Evolutionary conservation across 2,888 invertebrate species (phyloP).

Genomic region (Alloscopus bannaensis): DNA sequence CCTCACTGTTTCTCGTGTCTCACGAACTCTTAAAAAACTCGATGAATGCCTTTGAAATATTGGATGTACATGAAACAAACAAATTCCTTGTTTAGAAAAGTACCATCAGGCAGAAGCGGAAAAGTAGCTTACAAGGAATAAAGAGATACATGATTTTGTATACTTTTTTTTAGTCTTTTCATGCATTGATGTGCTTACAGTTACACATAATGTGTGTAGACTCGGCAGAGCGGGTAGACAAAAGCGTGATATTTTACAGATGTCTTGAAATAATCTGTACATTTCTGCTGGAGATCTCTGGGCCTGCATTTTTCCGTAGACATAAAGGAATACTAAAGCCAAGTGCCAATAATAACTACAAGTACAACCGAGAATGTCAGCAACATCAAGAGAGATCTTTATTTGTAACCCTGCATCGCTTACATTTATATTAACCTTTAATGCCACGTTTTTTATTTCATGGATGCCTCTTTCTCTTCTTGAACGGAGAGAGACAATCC

Average conservation of each 20-base stretch:
- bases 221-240: no score
- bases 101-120: background rate
- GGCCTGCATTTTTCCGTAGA: no score
- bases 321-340: background rate
- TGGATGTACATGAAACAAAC: background rate
- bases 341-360: constrained; percentile 18
- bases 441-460: no score
- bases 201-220: no score
- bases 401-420: no score
- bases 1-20: background rate
- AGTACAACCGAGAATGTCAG: constrained; percentile 2
- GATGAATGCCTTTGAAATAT: background rate
- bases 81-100: background rate
- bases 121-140: background rate
- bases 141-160: constrained; percentile 9
- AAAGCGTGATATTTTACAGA: constrained; percentile 31
- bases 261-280: constrained; percentile 6
- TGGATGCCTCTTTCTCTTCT: no score
- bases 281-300: background rate
- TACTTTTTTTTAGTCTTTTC: background rate
- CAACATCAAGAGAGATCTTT: no score
- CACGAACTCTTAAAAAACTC: no score
- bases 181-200: no score
- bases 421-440: no score
- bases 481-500: no score